Evolutionary conservation across 1,140 invertebrate species (phyloP).

Genomic region (Campoletis sonorensis): DNA sequence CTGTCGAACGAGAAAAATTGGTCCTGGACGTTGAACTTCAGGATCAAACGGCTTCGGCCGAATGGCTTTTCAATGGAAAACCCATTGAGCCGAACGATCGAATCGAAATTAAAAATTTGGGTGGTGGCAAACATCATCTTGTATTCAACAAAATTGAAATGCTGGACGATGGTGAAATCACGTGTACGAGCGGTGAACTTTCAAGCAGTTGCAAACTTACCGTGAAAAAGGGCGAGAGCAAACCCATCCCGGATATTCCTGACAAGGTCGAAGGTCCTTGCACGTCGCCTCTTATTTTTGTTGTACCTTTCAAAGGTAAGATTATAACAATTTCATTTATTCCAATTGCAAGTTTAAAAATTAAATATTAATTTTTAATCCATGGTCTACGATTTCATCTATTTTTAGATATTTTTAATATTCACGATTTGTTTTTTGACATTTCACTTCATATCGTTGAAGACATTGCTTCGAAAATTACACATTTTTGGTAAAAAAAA

Average conservation of each 20-base stretch:
- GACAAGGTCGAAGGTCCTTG: conserved; percentile 89
- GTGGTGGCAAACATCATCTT: conserved; percentile 93
- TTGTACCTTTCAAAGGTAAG: conserved; percentile 94
- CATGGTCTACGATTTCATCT: too few species aligned
- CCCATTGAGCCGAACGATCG: conserved; percentile 88
- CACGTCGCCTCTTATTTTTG: conserved; percentile 86
- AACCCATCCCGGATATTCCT: conserved; percentile 88
- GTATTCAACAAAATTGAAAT: conserved; percentile 90
- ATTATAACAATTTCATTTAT: background rate
- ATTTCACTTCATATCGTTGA: too few species aligned
- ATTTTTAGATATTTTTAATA: too few species aligned
- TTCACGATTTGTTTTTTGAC: too few species aligned
- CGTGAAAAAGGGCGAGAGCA: conserved; percentile 90
- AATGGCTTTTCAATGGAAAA: conserved; percentile 95
- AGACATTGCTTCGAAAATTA: too few species aligned
- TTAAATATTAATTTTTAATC: too few species aligned
- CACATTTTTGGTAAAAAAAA: too few species aligned
- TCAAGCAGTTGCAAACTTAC: conserved; percentile 87
- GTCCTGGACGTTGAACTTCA: conserved; percentile 94
- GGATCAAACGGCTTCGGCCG: conserved; percentile 95
- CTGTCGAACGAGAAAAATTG: conserved; percentile 92
- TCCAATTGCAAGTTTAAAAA: too few species aligned
- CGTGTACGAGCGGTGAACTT: conserved; percentile 88
- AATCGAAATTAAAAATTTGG: conserved; percentile 92
- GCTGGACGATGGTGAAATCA: conserved; percentile 90